Evolutionary conservation across 2,797 vertebrate genomes (phyloP).

Genomic region (Hemibagrus guttatus): DNA sequence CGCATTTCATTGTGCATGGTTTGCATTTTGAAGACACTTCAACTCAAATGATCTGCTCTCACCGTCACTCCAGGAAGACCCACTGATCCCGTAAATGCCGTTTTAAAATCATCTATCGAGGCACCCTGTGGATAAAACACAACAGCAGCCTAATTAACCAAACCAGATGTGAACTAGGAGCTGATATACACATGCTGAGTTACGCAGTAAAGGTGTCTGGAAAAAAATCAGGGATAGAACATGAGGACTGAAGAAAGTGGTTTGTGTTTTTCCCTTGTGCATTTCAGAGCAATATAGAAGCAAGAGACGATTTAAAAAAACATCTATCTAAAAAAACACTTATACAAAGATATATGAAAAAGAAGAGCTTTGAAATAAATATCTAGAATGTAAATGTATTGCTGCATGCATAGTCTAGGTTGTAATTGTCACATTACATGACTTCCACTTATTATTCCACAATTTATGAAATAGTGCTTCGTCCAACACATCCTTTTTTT

Average conservation of each 20-base stretch:
- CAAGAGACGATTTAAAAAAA: background rate
- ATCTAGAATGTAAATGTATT: background rate
- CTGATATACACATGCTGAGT: background rate
- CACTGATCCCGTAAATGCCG: constrained; percentile 76
- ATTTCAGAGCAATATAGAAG: background rate
- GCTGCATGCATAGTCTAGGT: background rate
- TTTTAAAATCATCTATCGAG: constrained; percentile 69
- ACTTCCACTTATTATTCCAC: background rate
- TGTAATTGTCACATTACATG: background rate
- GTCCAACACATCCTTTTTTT: background rate
- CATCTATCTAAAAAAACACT: background rate
- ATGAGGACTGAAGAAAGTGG: background rate
- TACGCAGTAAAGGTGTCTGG: background rate
- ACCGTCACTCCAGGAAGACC: constrained; percentile 76
- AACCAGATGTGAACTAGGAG: background rate
- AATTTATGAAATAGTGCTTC: background rate
- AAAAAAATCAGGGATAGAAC: background rate
- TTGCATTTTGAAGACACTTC: background rate
- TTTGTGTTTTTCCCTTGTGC: background rate
- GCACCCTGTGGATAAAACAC: constrained; percentile 63
- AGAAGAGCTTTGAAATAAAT: background rate
- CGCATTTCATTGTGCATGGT: background rate
- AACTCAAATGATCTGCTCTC: constrained; percentile 51
- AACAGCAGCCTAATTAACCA: background rate
- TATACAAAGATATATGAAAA: background rate